Conservation (phyloP, 35 echinoderm and acorn worm species). For the Heliocidaris tuberculata region DNA sequence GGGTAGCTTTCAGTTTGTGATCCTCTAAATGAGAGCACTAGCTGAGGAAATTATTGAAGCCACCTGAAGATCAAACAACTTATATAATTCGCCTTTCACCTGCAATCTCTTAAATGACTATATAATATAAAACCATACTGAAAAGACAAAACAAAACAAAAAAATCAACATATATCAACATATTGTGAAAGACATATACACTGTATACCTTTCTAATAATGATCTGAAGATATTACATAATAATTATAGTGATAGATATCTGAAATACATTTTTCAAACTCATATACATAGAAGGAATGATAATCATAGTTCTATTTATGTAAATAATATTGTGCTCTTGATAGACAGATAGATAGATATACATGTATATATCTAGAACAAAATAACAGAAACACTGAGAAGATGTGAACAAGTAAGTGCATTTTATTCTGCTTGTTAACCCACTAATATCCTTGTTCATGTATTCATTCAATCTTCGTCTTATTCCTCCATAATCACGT, state of each 20-base stretch:
- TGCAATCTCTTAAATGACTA: background rate
- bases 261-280: background rate
- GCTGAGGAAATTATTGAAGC: no score
- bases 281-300: background rate
- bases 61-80: no score
- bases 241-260: background rate
- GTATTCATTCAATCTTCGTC: background rate
- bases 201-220: background rate
- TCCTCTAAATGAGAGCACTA: no score
- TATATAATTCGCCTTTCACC: no score
- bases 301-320: background rate
- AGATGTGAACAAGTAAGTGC: background rate
- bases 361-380: background rate
- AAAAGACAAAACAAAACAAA: background rate
- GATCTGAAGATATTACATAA: background rate
- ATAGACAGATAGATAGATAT: background rate
- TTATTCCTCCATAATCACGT: background rate
- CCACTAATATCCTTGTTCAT: background rate
- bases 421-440: background rate
- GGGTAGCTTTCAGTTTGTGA: no score
- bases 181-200: slow-evolving; percentile 2
- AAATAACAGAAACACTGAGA: background rate
- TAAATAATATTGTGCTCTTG: no score
- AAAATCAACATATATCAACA: background rate
- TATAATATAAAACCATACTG: background rate